Evolutionary conservation across 1,140 invertebrate genomes (phyloP).

Genomic region (Drosophila kanapiae): DNA sequence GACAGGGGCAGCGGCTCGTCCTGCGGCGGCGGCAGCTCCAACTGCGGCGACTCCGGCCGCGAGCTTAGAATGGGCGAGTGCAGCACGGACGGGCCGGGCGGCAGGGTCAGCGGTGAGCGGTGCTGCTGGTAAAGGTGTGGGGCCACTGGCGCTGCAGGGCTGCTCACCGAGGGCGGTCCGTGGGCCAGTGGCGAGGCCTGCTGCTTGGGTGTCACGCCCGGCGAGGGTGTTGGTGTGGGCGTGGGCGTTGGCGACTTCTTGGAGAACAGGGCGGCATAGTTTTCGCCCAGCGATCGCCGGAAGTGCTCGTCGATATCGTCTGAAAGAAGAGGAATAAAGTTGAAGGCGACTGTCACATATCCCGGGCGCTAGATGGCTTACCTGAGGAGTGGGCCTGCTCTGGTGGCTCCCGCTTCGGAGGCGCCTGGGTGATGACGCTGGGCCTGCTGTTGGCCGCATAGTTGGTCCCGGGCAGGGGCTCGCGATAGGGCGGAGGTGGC

Average conservation of each 20-base stretch:
- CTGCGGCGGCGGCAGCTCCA: conserved; percentile 67
- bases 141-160: conserved; percentile 10
- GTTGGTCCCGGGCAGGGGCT: conserved; percentile 73
- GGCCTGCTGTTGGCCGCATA: conserved; percentile 72
- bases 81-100: conserved; percentile 43
- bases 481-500: conserved; percentile 83
- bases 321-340: no score
- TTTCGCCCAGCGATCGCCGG: conserved; percentile 94
- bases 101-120: conserved; percentile 52
- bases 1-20: conserved; percentile 61
- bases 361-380: conserved; percentile 8
- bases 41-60: conserved; percentile 63
- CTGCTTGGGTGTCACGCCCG: conserved; percentile 60
- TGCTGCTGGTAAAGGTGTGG: conserved; percentile 63
- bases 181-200: conserved; percentile 66
- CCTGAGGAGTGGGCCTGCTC: conserved; percentile 64
- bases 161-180: conserved; percentile 10
- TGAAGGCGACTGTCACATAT: no score
- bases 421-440: conserved; percentile 85
- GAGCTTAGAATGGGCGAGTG: conserved; percentile 83
- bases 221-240: conserved; percentile 73
- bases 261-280: conserved; percentile 92
- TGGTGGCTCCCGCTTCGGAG: conserved; percentile 75
- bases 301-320: conserved; percentile 96
- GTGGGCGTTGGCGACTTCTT: conserved; percentile 86